Evolutionary conservation across 1,140 invertebrate species (phyloP).

Genomic region (Papilio glaucus): DNA sequence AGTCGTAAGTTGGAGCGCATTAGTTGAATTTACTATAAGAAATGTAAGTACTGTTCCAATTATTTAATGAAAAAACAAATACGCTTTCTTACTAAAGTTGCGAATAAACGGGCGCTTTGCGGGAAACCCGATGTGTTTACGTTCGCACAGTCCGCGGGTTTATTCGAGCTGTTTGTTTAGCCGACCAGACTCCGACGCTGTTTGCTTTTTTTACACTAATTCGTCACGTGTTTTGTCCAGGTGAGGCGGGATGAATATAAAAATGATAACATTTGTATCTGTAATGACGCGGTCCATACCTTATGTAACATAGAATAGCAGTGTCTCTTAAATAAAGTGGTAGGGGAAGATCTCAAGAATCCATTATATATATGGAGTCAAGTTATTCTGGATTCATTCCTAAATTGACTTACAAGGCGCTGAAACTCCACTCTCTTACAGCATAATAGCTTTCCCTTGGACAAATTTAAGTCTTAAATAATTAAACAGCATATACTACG

Average conservation of each 20-base stretch:
- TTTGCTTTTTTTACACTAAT: constrained; percentile 54
- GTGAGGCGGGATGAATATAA: constrained; percentile 37
- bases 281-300: constrained; percentile 6
- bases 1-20: too few species aligned
- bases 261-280: constrained; percentile 11
- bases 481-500: too few species aligned
- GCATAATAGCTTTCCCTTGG: too few species aligned
- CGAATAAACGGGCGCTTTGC: constrained; percentile 55
- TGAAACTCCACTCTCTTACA: too few species aligned
- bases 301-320: too few species aligned
- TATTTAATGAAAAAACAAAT: neutral
- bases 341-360: too few species aligned
- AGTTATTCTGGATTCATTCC: too few species aligned
- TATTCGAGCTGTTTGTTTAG: constrained; percentile 47
- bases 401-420: too few species aligned
- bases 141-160: constrained; percentile 54
- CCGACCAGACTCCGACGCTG: constrained; percentile 41
- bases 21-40: too few species aligned
- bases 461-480: too few species aligned
- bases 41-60: neutral
- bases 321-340: too few species aligned
- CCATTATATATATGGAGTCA: too few species aligned
- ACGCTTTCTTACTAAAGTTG: constrained; percentile 42
- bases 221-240: constrained; percentile 39
- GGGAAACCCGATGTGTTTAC: constrained; percentile 62